Evolutionary conservation across 1,140 invertebrate species (phyloP).

Genomic region (Anagrus nilaparvatae): DNA sequence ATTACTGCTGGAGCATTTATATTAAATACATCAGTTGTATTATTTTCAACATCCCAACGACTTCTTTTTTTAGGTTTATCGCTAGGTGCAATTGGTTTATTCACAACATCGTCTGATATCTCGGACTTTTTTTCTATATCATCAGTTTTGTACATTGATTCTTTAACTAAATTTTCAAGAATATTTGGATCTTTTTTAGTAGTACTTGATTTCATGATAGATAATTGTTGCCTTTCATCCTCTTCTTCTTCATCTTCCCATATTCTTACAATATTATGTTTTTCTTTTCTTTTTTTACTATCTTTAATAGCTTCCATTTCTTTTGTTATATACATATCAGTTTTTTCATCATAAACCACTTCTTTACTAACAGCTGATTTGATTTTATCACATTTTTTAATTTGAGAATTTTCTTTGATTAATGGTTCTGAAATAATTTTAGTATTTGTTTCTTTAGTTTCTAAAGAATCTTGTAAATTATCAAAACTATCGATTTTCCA

Average conservation of each 20-base stretch:
- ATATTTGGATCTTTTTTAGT: conserved; percentile 18
- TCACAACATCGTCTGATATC: conserved; percentile 1
- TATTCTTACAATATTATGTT: conserved; percentile 30
- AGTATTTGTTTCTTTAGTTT: conserved; percentile 5
- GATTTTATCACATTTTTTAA: neutral
- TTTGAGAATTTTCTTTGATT: conserved; percentile 2
- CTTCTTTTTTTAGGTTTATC: conserved; percentile 19
- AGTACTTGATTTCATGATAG: conserved; percentile 21
- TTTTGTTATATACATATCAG: conserved; percentile 37
- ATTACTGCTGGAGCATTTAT: conserved; percentile 25
- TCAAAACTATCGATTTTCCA: conserved; percentile 41
- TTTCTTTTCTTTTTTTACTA: conserved; percentile 27
- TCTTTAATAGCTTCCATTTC: conserved; percentile 28
- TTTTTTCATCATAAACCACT: conserved; percentile 33
- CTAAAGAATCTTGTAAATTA: conserved; percentile 21
- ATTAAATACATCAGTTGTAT: conserved; percentile 25
- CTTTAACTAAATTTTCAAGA: too few species aligned
- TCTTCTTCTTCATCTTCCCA: conserved; percentile 41
- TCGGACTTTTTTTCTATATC: too few species aligned
- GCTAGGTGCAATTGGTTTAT: too few species aligned
- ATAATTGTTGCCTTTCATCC: conserved; percentile 31
- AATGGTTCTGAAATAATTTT: neutral
- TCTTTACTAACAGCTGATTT: conserved; percentile 32
- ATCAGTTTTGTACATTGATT: too few species aligned
- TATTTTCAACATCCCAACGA: conserved; percentile 30